A percentile compares a stretch with the other conserved stretches of the same genome.
phyloP scores from a whole-genome alignment of 2,113 vertebrate species.

The human region GRCh38 chr7:133423001-133423500 shows the following conservation, averaged over 20 bases:
- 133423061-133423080: too few species aligned
- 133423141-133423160: too few species aligned
- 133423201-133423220: too few species aligned
- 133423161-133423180: too few species aligned
- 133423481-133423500: not conserved
- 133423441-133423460: not conserved
- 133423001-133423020: too few species aligned
- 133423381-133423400: not conserved
- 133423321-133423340: conserved; percentile 19
- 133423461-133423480: not conserved
- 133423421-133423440: not conserved
- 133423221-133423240: too few species aligned
- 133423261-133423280: not conserved
- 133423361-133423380: not conserved
- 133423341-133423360: not conserved
- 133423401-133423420: not conserved
- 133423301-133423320: not conserved
- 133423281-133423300: conserved; percentile 52
- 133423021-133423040: too few species aligned
- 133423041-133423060: too few species aligned
- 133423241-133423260: conserved; percentile 49
- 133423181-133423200: too few species aligned
- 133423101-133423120: too few species aligned
- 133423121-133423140: too few species aligned
- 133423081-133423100: too few species aligned